phyloP scores from a whole-genome alignment of 2,113 vertebrate genomes.

The Anhinga anhinga region DNA sequence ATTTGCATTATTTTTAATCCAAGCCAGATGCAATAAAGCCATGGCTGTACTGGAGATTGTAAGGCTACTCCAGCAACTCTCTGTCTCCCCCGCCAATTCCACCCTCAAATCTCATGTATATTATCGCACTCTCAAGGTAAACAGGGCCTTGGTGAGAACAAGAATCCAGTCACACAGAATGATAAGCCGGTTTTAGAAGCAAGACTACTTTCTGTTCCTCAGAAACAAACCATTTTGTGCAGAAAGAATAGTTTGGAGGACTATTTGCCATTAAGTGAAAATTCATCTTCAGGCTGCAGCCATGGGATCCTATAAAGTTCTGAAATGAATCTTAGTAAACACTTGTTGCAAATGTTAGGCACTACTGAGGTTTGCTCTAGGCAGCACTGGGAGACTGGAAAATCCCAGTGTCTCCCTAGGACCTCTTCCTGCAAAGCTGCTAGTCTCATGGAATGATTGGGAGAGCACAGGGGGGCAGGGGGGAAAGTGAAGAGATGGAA shows the following conservation, averaged over 20 bases:
- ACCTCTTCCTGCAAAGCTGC: background rate
- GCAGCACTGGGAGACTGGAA: background rate
- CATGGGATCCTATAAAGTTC: background rate
- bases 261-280: background rate
- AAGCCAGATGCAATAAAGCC: background rate
- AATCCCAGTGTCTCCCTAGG: background rate
- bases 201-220: background rate
- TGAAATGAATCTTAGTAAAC: background rate
- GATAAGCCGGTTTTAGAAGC: background rate
- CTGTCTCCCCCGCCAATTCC: background rate
- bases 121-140: background rate
- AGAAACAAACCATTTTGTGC: background rate
- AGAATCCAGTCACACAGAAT: background rate
- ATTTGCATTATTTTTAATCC: constrained; percentile 13
- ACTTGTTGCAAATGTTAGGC: background rate
- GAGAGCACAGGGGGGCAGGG: background rate
- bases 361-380: background rate
- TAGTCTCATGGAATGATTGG: background rate
- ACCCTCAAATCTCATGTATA: background rate
- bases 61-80: background rate
- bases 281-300: background rate
- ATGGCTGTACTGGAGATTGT: background rate
- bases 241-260: background rate
- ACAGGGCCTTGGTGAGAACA: background rate
- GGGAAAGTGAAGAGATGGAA: background rate